These are phyloP conservation scores for Drosophila anomalata DNA, from an alignment of 2,888 invertebrate genomes.

Conservation along the genomic window DNA sequence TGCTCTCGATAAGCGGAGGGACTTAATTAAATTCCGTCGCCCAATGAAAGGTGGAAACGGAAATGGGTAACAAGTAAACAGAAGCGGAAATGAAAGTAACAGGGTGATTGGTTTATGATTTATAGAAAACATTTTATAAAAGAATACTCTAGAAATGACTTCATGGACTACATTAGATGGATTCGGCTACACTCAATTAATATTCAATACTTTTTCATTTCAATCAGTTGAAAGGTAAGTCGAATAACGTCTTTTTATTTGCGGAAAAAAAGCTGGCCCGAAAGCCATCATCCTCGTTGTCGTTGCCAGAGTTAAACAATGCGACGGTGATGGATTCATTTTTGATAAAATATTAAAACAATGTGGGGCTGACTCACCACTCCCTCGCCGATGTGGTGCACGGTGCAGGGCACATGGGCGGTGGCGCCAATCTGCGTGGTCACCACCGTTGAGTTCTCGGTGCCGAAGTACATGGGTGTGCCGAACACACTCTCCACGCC, in stretches of 20 bases:
- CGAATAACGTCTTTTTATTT: conserved; percentile 4
- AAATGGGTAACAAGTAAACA: conserved; percentile 1
- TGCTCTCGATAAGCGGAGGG: conserved; percentile 45
- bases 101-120: not conserved
- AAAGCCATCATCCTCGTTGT: conserved; percentile 25
- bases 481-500: conserved; percentile 82
- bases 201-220: conserved; percentile 28
- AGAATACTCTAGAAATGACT: not conserved
- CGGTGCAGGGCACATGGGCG: conserved; percentile 92
- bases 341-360: conserved; percentile 70
- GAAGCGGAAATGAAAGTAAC: not conserved
- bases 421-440: conserved; percentile 94
- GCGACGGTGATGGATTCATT: conserved; percentile 69
- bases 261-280: conserved; percentile 11
- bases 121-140: not conserved
- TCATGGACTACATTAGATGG: not conserved
- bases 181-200: conserved; percentile 24
- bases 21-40: conserved; percentile 61
- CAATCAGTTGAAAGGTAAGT: conserved; percentile 25
- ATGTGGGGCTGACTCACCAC: conserved; percentile 87
- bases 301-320: conserved; percentile 57
- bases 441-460: conserved; percentile 92
- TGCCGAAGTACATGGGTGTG: conserved; percentile 91
- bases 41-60: conserved; percentile 16
- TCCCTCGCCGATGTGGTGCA: conserved; percentile 94